These are phyloP conservation scores for Cotesia glomerata DNA, from an alignment of 1,140 invertebrate genomes.

Conservation along the genomic window DNA sequence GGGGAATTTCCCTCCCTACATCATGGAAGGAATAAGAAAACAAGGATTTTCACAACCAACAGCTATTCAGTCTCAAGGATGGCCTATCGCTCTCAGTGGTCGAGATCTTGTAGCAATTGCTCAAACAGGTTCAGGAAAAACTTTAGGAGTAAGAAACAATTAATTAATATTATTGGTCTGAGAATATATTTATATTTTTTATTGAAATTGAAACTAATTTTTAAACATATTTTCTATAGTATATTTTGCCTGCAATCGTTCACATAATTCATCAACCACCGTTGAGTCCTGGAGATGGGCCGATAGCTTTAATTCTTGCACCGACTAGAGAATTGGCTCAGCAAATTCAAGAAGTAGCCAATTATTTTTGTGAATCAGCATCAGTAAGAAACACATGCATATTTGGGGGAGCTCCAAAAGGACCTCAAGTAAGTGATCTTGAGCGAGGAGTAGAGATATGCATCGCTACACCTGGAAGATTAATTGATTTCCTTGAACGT, in stretches of 20 bases:
- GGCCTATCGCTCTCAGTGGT: conserved; percentile 76
- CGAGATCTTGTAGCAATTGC: conserved; percentile 77
- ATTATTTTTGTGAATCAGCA: conserved; percentile 85
- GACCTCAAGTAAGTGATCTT: conserved; percentile 85
- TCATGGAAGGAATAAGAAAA: conserved; percentile 65
- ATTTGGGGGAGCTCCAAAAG: conserved; percentile 96
- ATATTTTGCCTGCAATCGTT: conserved; percentile 85
- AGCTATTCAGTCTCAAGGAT: conserved; percentile 71
- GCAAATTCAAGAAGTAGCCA: conserved; percentile 94
- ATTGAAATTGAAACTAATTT: conserved; percentile 52
- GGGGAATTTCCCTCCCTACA: conserved; percentile 68
- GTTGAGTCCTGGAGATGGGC: conserved; percentile 83
- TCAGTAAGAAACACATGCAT: conserved; percentile 90
- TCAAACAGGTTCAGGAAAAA: conserved; percentile 76
- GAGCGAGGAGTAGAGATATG: conserved; percentile 90
- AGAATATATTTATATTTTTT: neutral
- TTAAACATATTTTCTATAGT: conserved; percentile 61
- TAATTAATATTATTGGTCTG: neutral
- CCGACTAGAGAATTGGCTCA: conserved; percentile 96
- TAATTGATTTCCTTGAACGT: conserved; percentile 95
- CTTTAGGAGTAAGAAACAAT: conserved; percentile 65
- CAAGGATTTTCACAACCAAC: conserved; percentile 69
- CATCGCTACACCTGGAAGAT: conserved; percentile 93
- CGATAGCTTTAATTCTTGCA: conserved; percentile 89
- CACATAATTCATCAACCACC: conserved; percentile 91